Base-by-base conservation (phyloP, 2,888 invertebrate species). In the Eilema depressum region DNA sequence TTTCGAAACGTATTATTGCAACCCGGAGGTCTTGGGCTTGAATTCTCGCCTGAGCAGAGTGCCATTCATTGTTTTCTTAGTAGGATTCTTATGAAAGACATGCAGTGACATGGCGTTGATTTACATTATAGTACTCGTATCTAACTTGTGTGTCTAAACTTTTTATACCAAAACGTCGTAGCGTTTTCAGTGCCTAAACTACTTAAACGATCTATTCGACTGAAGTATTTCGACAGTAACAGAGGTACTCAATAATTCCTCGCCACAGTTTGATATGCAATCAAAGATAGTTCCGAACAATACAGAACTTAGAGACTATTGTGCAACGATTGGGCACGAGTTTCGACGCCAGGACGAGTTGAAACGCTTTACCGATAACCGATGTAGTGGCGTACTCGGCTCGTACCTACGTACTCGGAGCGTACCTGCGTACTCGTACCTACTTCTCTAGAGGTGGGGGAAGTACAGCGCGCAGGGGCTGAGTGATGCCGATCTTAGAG, bases 311-410 rank as follows among this genome's bases (percentile, higher is more conserved):
- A 73, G 68, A 66, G 68, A 69, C 68, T 75, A 73, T 75, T 69
- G 75, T 77, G 75, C 79, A 66, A 61, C 73, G 70, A 77, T 70
- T 74, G 74, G 63, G 61, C 70, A 66, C 59, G 63, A 77, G 69
- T 69, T 68, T 57, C 65, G 14, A 59, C 78, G 62, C 75, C 71
- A 70, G 71, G 75, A 77, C 63, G 68, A 74, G 75, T 74, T 74
- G 53, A 60, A 78, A 60, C 63, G 78, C 72, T 80, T 78, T 74
- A 67, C 70, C 71, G 67, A 79, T 72, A 78, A 69, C 71, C 61
- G 65, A 70, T 78, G 69, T 72, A 71, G 71, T 73, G 59, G 14
- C n/a, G 20, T 20, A 20, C 20, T 20, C 47, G 47, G 8, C 20
- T 20, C 47, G 47, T 47, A 20, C 47, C 47, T 5, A 20, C 0